Evolutionary conservation across 2,797 vertebrate species (phyloP), one percentile per base, ranked within the genome.

Genomic region (Apogon talboti): DNA sequence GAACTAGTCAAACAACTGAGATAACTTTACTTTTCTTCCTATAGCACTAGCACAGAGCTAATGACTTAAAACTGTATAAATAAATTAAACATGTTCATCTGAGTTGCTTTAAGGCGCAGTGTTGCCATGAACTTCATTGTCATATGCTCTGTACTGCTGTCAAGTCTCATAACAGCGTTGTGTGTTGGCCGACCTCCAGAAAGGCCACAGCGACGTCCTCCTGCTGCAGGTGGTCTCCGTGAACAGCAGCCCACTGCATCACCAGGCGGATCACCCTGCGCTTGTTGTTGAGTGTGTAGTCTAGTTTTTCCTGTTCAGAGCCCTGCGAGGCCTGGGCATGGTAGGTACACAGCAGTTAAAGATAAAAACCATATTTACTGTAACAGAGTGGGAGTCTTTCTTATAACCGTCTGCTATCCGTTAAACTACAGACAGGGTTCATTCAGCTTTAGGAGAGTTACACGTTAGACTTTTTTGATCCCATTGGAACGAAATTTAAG

Each of bases 221-320:
- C 78, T 98, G 95, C 84, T 96, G 96, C 15, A 99, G 92, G 52
- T 96, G 79, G 48, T 97, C 95, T 71, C 95, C 94, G 3, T 97
- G 94, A 3, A 95, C 83, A 28, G 91, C 87, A 0, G 94, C 94
- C 98, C 98, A 99, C 78, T 95, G 96, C 74, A 95, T 88, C 74
- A 97, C 95, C 87, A 99, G 92, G 42, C 96, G 93, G 78, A 98
- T 92, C 74, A 98, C 97, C 76, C 97, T 89, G 42, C 96, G 94
- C 90, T 99, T 99, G 83, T 95, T 98, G 91, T 96, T 98, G 15
- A 98, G 88, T 12, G 95, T 92, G 74, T 99, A 99, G 87, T 99
- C 97, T 92, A 95, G 87, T 79, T 94, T 96, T 88, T 99, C 98
- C 90, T 97, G 97, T 58, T 98, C 96, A 1, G 96, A 96, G 86